Base-by-base conservation (phyloP, 1,140 invertebrate genomes). In the Euura saliciscinereae region DNA sequence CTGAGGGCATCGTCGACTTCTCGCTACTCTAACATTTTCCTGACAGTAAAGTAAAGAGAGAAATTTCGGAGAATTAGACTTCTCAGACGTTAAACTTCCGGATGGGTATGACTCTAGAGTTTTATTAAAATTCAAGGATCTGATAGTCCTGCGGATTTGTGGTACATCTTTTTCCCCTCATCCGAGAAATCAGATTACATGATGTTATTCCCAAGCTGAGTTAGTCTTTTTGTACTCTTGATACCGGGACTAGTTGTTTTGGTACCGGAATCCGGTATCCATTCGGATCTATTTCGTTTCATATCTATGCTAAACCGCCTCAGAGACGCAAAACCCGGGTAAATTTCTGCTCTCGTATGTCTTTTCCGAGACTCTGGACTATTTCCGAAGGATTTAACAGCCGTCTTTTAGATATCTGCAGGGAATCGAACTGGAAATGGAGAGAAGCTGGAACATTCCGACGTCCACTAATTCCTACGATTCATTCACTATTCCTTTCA, bases 261-360 rank as follows among this genome's bases (percentile, higher is more conserved):
- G 51, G 51, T 59, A 59, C 51, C 51, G 51, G 51, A 59, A 59
- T 5, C 51, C 51, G 8, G 51, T 8, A 59, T 59, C 51, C 3
- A 59, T n/a, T 59, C 3, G 51, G 51, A 59, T 59, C 51, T 59
- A n/a, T 59, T n/a, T 59, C 51, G 51, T n/a, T 59, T 6, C 5
- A 59, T 59, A 59, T 59, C 51, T 59, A 59, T 59, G 51, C 51
- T 59, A 59, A 59, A 59, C 51, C 51, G 13, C 51, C 28, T 59
- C 8, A 59, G 13, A 8, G 51, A 3, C 51, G 51, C 51, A 6
- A 8, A 59, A 59, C 51, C 51, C 13, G 13, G 51, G 13, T 8
- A 8, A 3, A 59, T 59, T 59, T 0, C 51, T 59, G 5, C 51
- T 59, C 51, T 8, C 3, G 51, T 59, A 59, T 59, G 51, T 59